Percentiles rank a stretch among this genome's conserved stretches.
phyloP scores from a whole-genome alignment of 64 coral and sea anemone genomes.

The Montipora cactus region DNA sequence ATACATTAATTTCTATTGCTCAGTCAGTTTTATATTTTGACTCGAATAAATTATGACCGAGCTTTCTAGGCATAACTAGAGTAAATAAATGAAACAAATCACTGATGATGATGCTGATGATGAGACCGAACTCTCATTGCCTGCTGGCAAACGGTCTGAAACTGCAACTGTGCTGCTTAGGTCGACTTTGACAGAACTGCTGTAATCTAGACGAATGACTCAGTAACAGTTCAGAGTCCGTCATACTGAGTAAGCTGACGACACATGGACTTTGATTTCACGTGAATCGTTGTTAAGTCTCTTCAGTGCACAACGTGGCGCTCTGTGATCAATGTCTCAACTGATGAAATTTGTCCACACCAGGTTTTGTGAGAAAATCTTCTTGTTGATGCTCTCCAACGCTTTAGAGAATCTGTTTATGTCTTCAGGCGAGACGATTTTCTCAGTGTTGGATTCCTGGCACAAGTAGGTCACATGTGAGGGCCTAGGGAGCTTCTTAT shows the following conservation, averaged over 20 bases:
- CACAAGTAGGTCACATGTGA: background rate
- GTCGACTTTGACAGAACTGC: too few species aligned
- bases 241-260: background rate
- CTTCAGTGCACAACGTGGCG: background rate
- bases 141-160: too few species aligned
- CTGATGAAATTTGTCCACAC: slow-evolving; percentile 27
- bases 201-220: too few species aligned
- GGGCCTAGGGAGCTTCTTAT: background rate
- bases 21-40: too few species aligned
- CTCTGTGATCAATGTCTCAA: background rate
- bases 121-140: too few species aligned
- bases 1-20: too few species aligned
- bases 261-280: background rate
- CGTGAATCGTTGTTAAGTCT: background rate
- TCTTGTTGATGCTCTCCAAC: slow-evolving; percentile 42
- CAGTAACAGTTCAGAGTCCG: too few species aligned
- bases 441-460: background rate
- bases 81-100: too few species aligned
- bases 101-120: too few species aligned
- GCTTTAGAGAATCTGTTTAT: slow-evolving; percentile 22
- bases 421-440: slow-evolving; percentile 19
- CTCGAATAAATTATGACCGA: too few species aligned
- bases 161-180: too few species aligned
- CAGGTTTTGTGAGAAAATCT: slow-evolving; percentile 33
- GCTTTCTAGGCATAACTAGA: too few species aligned